Percentiles rank a stretch among this genome's conserved stretches.
Conservation (phyloP, 2,113 vertebrate genomes). For the Tragulus kanchil region DNA sequence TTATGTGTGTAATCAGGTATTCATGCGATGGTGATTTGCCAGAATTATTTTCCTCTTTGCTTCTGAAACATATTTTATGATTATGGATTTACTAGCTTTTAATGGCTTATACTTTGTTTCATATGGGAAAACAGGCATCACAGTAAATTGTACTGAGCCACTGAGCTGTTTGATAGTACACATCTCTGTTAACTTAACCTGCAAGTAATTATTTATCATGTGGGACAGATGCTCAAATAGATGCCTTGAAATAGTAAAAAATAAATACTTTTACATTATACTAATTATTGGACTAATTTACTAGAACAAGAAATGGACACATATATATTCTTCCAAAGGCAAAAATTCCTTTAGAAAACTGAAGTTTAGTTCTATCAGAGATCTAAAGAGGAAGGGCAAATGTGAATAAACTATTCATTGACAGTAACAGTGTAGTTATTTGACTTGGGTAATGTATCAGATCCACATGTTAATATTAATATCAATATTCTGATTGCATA, state of each 20-base stretch:
- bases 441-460: not conserved
- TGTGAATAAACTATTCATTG: not conserved
- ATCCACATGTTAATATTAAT: not conserved
- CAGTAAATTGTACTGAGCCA: slow-evolving; percentile 7
- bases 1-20: not conserved
- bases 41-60: not conserved
- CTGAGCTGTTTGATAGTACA: not conserved
- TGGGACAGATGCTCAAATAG: not conserved
- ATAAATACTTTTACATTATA: not conserved
- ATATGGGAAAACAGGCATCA: not conserved
- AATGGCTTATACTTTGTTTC: not conserved
- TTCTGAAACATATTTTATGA: not conserved
- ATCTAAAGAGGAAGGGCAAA: not conserved
- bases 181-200: slow-evolving; percentile 14
- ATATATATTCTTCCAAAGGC: not conserved
- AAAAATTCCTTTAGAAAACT: not conserved
- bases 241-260: not conserved
- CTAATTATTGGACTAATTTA: not conserved
- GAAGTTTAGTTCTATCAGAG: not conserved
- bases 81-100: not conserved
- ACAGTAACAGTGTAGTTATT: not conserved
- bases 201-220: not conserved
- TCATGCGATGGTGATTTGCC: not conserved
- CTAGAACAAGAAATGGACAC: not conserved
- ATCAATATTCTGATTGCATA: not conserved